A percentile compares a stretch with the other conserved stretches of the same genome.
These are phyloP conservation scores for Rugalucina vietnamica DNA, from an alignment of 2,888 invertebrate species.

Conservation along the genomic window DNA sequence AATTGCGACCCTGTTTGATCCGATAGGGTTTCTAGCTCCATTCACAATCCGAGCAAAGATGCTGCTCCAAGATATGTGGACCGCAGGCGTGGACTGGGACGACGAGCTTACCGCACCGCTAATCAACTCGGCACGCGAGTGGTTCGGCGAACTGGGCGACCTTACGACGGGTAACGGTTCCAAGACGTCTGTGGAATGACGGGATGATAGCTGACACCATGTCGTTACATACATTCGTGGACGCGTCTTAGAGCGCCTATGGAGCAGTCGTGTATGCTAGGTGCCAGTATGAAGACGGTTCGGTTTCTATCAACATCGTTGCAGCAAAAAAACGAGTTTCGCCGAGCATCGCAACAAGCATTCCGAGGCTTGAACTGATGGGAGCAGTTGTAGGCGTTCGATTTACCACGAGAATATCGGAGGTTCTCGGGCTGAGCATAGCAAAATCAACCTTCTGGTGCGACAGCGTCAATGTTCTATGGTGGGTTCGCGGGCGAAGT, in stretches of 20 bases:
- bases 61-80: too few species aligned
- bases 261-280: constrained; percentile 41
- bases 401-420: constrained; percentile 3
- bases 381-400: constrained; percentile 19
- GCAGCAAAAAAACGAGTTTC: constrained; percentile 39
- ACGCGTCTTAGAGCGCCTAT: constrained; percentile 46
- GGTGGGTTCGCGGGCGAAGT: too few species aligned
- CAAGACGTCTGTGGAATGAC: constrained; percentile 26
- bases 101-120: constrained; percentile 51
- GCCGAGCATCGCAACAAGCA: constrained; percentile 36
- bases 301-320: constrained; percentile 11
- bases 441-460: constrained; percentile 4
- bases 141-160: neutral
- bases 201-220: neutral
- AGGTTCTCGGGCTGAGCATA: neutral
- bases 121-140: neutral
- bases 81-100: too few species aligned
- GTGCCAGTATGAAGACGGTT: constrained; percentile 4
- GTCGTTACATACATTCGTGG: constrained; percentile 54
- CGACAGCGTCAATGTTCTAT: too few species aligned
- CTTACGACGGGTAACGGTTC: constrained; percentile 61
- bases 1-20: too few species aligned
- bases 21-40: too few species aligned
- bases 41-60: too few species aligned
- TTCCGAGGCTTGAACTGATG: constrained; percentile 35